Base-by-base conservation (phyloP, 2,888 invertebrate species). In the Mechanitis messenoides region DNA sequence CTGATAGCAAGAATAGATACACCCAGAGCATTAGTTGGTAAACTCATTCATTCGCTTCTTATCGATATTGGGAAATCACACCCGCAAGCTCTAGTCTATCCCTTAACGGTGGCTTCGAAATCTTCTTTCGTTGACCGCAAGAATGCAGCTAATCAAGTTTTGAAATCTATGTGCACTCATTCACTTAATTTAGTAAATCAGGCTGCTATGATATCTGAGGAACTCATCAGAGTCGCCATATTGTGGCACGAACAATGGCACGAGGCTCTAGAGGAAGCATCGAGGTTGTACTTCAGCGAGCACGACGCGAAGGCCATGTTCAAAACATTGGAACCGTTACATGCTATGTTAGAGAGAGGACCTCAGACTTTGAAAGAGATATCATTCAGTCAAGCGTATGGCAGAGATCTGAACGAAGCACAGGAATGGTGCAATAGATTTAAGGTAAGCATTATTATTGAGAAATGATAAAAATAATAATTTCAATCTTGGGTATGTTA, bases 191-290 rank as follows among this genome's bases (percentile, higher is more conserved):
- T 99, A 55, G 99, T 99, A 0, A 95, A 96, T 72, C 99, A 99
- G 82, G 98, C 98, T 0, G 93, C 97, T 74, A 95, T 98, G 95
- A 98, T 97, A 65, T 94, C 98, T 54, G 98, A 99, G 74, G 99
- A 99, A 83, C 90, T 99, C 56, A 99, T 99, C 63, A 91, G 99
- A 60, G 98, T 99, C 1, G 99, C 99, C 2, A 99, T 99, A 69
- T 88, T 99, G 28, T 99, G 99, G 99, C 99, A 99, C 78, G 99
- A 99, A 81, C 94, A 98, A 75, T 99, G 99, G 99, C 98, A 99
- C 78, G 99, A 99, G 81, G 99, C 98, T 0, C 85, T 99, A 31
- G 96, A 97, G 74, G 98, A 99, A 80, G 98, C 98, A 0, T 97
- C 96, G 4, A 78, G 94, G 68, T 87, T 99, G 9, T 99, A 98